phyloP scores from a whole-genome alignment of 2,888 invertebrate species.

The Lamellibrachia satsuma region DNA sequence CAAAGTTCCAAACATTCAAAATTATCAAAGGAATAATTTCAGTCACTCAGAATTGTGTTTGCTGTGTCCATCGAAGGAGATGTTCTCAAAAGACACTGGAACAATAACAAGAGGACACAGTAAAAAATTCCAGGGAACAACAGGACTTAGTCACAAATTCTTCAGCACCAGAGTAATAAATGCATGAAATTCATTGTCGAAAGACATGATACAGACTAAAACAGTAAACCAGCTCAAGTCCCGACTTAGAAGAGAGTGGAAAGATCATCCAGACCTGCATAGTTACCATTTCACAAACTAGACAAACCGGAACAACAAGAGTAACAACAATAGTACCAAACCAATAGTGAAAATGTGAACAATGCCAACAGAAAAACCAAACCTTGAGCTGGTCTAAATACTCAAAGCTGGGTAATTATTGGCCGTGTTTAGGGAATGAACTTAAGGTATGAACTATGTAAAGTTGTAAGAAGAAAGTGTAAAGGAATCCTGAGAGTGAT shows the following conservation, averaged over 20 bases:
- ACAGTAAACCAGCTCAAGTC: neutral
- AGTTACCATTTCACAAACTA: no score
- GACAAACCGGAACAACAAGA: no score
- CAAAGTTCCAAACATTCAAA: neutral
- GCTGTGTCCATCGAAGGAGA: neutral
- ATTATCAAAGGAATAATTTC: neutral
- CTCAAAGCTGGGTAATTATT: no score
- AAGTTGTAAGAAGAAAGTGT: no score
- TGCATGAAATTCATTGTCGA: neutral
- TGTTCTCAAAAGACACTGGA: neutral
- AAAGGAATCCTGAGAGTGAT: no score
- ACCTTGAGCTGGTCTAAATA: no score
- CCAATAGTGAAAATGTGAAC: no score
- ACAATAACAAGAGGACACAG: neutral
- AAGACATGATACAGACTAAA: neutral
- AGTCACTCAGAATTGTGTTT: neutral
- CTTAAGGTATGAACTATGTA: no score
- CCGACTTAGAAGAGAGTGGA: neutral
- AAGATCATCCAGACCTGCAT: no score
- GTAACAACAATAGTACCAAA: no score
- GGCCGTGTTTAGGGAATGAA: no score
- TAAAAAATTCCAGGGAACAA: neutral
- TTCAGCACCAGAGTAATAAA: neutral
- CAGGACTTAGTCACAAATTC: neutral
- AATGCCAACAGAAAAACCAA: no score